These are phyloP conservation scores for Cyprinodon variegatus DNA, from an alignment of 2,113 vertebrate species.

Conservation along the genomic window DNA sequence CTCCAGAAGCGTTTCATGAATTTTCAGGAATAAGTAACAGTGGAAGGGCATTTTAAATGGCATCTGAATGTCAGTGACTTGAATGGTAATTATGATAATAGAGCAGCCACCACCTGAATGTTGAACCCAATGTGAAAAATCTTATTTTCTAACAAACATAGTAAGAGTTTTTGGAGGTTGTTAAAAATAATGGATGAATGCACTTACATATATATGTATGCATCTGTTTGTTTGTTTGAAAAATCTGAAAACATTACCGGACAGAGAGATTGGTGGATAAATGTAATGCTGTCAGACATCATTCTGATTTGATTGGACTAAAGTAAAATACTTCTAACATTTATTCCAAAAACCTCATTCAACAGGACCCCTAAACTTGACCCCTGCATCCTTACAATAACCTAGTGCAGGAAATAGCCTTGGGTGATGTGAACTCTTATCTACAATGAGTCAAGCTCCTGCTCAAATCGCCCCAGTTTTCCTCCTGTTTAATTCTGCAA, in stretches of 20 bases:
- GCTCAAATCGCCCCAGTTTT: slow-evolving; percentile 38
- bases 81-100: not conserved
- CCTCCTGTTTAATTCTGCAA: slow-evolving; percentile 35
- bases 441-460: slow-evolving; percentile 51
- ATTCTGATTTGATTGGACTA: not conserved
- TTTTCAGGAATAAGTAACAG: no score
- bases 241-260: no score
- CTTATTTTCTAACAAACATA: not conserved
- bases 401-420: slow-evolving; percentile 22
- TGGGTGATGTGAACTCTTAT: slow-evolving; percentile 48
- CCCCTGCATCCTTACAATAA: slow-evolving; percentile 30
- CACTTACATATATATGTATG: not conserved
- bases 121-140: no score
- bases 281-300: not conserved
- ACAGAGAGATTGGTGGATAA: not conserved
- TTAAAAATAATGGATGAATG: not conserved
- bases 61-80: not conserved
- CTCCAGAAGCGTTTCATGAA: no score
- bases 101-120: not conserved
- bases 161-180: not conserved
- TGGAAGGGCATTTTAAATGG: no score
- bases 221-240: not conserved
- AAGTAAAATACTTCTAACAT: not conserved
- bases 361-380: slow-evolving; percentile 30
- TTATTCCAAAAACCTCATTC: slow-evolving; percentile 39